phyloP scores from a whole-genome alignment of 1,140 invertebrate species.

The Lepeophtheirus salmonis region DNA sequence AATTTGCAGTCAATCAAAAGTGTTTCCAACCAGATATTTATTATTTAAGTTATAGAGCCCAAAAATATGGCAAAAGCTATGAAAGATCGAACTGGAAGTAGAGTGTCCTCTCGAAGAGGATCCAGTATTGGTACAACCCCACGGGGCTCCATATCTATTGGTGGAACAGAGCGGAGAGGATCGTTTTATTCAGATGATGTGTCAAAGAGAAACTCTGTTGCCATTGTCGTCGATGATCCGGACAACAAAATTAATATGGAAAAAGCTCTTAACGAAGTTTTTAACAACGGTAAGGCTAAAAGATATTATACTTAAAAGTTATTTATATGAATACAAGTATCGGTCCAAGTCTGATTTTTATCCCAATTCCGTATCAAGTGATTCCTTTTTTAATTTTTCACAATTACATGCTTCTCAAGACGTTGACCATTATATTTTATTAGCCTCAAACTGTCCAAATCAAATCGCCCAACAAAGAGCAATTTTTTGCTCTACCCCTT shows the following conservation, averaged over 20 bases:
- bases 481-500: too few relatives aligned
- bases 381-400: too few relatives aligned
- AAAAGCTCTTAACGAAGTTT: neutral
- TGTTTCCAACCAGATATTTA: neutral
- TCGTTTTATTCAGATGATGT: constrained; percentile 8
- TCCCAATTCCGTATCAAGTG: too few relatives aligned
- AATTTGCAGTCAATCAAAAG: neutral
- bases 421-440: too few relatives aligned
- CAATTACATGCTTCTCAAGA: too few relatives aligned
- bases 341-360: too few relatives aligned
- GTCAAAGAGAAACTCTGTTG: neutral
- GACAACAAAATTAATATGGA: neutral
- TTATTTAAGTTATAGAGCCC: neutral
- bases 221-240: neutral
- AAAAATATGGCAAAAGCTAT: neutral
- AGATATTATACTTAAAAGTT: too few relatives aligned
- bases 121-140: neutral
- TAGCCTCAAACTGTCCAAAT: too few relatives aligned
- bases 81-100: too few relatives aligned
- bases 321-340: too few relatives aligned
- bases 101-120: constrained; percentile 1
- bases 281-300: neutral
- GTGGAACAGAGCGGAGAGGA: constrained; percentile 11
- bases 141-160: neutral
- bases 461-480: too few relatives aligned